Evolutionary conservation across 2,113 vertebrate species (phyloP).

Genomic region (Varanus komodoensis): DNA sequence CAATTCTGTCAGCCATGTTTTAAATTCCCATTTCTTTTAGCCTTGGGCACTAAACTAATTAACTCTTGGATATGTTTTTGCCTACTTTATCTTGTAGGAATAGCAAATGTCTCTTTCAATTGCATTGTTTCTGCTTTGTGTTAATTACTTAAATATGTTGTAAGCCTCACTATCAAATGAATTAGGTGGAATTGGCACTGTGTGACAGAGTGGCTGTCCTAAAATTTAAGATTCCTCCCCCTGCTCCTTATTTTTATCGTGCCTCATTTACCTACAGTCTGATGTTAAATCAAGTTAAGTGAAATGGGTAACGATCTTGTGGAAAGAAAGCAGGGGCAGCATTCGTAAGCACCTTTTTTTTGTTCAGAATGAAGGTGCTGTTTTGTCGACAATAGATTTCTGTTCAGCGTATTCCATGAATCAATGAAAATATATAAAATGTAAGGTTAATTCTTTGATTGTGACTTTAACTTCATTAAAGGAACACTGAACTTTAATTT

Average conservation of each 20-base stretch:
- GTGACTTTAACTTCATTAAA: background rate
- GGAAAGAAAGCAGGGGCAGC: conserved; percentile 41
- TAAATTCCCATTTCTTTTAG: conserved; percentile 25
- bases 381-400: conserved; percentile 5
- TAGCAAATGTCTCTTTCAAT: conserved; percentile 14
- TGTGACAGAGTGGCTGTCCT: conserved; percentile 44
- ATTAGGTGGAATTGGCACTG: conserved; percentile 26
- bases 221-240: conserved; percentile 45
- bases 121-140: conserved; percentile 36
- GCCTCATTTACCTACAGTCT: conserved; percentile 64
- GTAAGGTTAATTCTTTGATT: background rate
- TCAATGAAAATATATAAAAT: background rate
- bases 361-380: background rate
- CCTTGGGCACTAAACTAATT: conserved; percentile 45
- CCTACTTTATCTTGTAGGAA: conserved; percentile 33
- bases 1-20: conserved; percentile 2
- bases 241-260: conserved; percentile 59
- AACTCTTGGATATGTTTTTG: conserved; percentile 21
- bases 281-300: conserved; percentile 62
- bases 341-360: conserved; percentile 44
- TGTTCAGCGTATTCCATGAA: conserved; percentile 20
- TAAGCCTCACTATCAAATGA: conserved; percentile 53
- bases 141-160: conserved; percentile 56
- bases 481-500: background rate
- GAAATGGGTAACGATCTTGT: conserved; percentile 55